Percentiles rank a stretch among this genome's conserved stretches.
Conservation (phyloP, 2,797 vertebrate species). For the Onychomys arenicola region DNA sequence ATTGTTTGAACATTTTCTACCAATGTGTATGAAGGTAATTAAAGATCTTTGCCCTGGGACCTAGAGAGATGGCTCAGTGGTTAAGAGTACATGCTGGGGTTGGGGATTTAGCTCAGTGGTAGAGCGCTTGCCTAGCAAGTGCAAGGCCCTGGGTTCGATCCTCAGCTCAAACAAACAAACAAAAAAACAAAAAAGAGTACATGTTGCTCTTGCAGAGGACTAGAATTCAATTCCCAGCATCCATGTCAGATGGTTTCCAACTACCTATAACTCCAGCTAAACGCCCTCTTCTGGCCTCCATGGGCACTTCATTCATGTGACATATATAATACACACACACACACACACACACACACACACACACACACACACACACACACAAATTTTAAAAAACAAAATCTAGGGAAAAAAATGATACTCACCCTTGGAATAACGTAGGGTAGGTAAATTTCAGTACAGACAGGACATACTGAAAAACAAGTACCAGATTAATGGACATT, state of each 20-base stretch:
- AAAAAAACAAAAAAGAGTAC: too few species aligned
- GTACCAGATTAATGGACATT: conserved; percentile 81
- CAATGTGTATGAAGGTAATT: conserved; percentile 1
- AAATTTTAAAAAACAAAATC: not conserved
- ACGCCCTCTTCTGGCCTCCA: not conserved
- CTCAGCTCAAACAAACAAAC: too few species aligned
- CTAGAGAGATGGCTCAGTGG: not conserved
- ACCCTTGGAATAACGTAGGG: conserved; percentile 99
- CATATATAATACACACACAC: not conserved
- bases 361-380: not conserved
- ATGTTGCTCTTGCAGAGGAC: not conserved
- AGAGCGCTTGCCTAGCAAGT: too few species aligned
- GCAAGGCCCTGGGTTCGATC: too few species aligned
- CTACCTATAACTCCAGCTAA: not conserved
- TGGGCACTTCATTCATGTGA: not conserved
- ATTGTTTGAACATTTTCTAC: conserved; percentile 26
- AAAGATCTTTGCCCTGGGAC: conserved; percentile 90
- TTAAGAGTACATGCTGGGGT: not conserved
- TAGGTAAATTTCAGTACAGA: conserved; percentile 98
- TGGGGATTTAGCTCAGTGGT: too few species aligned
- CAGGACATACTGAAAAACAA: conserved; percentile 96
- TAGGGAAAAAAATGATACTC: conserved; percentile 85
- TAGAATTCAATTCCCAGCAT: not conserved
- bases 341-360: not conserved
- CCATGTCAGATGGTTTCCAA: not conserved